phyloP scores from a whole-genome alignment of 2,113 vertebrate species.

The Vulpes vulpes region DNA sequence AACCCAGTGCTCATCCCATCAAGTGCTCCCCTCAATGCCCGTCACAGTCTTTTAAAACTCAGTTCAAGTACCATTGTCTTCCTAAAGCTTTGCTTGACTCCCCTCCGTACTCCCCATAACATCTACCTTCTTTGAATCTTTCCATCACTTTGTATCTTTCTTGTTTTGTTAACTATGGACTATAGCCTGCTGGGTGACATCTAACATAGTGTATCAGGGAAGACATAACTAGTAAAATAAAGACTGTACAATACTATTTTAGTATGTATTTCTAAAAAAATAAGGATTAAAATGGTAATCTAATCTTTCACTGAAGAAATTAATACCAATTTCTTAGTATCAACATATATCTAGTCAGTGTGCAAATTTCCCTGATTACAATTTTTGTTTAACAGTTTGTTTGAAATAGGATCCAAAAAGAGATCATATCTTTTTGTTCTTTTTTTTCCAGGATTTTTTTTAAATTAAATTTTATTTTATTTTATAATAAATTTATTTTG shows the following conservation, averaged over 20 bases:
- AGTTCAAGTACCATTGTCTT: neutral
- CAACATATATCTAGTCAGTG: neutral
- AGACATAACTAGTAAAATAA: constrained; percentile 4
- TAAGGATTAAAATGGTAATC: neutral
- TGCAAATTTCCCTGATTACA: constrained; percentile 4
- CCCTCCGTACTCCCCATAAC: neutral
- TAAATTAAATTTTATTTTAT: too few species aligned
- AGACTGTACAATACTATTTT: neutral
- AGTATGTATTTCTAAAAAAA: neutral
- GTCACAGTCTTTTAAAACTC: neutral
- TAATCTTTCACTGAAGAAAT: neutral
- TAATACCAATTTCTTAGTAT: neutral
- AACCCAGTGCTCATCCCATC: too few species aligned
- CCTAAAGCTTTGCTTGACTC: constrained; percentile 49
- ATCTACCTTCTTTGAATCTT: neutral
- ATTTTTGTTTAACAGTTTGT: constrained; percentile 14
- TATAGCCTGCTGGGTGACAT: neutral
- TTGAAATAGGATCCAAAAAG: neutral
- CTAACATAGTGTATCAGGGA: neutral
- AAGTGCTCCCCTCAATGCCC: too few species aligned
- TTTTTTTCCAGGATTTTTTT: too few species aligned
- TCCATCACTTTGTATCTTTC: constrained; percentile 21
- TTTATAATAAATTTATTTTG: too few species aligned
- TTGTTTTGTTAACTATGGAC: neutral
- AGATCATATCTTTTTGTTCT: neutral